Conservation (phyloP, 2,888 invertebrate species). For the Hydrotaea diabolus region DNA sequence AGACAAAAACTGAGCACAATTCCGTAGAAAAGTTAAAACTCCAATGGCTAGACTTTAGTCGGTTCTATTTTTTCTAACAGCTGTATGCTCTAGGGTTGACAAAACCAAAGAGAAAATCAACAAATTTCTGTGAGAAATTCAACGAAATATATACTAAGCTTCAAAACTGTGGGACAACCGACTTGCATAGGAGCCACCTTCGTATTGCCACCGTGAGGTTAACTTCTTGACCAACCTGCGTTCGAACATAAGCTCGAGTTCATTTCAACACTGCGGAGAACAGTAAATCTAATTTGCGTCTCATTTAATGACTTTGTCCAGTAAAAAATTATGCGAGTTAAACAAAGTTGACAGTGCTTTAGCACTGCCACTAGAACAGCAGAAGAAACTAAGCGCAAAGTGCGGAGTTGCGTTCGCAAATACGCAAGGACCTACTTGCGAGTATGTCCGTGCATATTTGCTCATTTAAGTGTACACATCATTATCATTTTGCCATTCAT, state of each 20-base stretch:
- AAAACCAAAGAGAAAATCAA: too few relatives aligned
- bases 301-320: constrained; percentile 79
- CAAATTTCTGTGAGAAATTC: too few relatives aligned
- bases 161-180: too few relatives aligned
- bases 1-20: too few relatives aligned
- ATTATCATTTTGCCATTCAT: constrained; percentile 51
- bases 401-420: constrained; percentile 27
- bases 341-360: constrained; percentile 69
- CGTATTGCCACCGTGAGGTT: not conserved
- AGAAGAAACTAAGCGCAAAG: constrained; percentile 38
- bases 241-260: constrained; percentile 30
- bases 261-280: constrained; percentile 62
- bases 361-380: constrained; percentile 49
- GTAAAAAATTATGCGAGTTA: constrained; percentile 70
- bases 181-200: too few relatives aligned
- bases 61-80: too few relatives aligned
- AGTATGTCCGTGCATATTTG: constrained; percentile 54
- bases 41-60: too few relatives aligned
- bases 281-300: constrained; percentile 79
- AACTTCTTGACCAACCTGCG: not conserved
- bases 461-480: constrained; percentile 62
- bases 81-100: too few relatives aligned
- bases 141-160: too few relatives aligned
- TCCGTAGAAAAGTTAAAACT: too few relatives aligned
- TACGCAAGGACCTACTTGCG: constrained; percentile 40